These are phyloP conservation scores for Marisa cornuarietis DNA, from an alignment of 1,140 invertebrate genomes.

Conservation along the genomic window DNA sequence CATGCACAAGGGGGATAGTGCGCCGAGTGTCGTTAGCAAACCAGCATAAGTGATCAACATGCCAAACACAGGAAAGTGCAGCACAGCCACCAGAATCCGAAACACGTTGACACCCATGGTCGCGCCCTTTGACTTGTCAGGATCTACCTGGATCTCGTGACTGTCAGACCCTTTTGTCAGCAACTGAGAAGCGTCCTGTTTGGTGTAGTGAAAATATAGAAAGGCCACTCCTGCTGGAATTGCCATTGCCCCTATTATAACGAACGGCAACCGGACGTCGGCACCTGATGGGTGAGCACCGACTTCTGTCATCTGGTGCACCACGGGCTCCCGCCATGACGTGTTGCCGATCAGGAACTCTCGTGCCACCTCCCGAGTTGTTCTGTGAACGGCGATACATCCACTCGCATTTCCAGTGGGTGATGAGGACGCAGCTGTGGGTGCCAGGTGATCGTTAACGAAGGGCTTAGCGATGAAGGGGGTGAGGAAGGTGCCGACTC, in stretches of 20 bases:
- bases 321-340: no score
- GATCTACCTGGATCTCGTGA: not conserved
- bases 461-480: constrained; percentile 33
- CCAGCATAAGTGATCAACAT: constrained; percentile 22
- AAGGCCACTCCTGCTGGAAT: constrained; percentile 26
- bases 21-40: constrained; percentile 22
- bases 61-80: constrained; percentile 28
- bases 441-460: constrained; percentile 1
- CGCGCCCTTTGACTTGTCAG: not conserved
- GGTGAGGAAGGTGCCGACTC: constrained; percentile 26
- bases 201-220: constrained; percentile 23
- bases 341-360: no score
- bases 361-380: no score
- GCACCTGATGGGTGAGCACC: not conserved
- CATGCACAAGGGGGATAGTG: constrained; percentile 14
- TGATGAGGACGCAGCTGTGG: not conserved
- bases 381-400: no score
- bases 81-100: constrained; percentile 15
- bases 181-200: not conserved
- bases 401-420: not conserved
- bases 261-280: constrained; percentile 19
- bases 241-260: constrained; percentile 24
- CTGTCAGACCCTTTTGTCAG: not conserved
- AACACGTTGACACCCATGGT: not conserved
- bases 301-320: no score